Evolutionary conservation across 2,888 invertebrate genomes (phyloP), one percentile per base, ranked within the genome.

Genomic region (Cremastobaeus sp.): DNA sequence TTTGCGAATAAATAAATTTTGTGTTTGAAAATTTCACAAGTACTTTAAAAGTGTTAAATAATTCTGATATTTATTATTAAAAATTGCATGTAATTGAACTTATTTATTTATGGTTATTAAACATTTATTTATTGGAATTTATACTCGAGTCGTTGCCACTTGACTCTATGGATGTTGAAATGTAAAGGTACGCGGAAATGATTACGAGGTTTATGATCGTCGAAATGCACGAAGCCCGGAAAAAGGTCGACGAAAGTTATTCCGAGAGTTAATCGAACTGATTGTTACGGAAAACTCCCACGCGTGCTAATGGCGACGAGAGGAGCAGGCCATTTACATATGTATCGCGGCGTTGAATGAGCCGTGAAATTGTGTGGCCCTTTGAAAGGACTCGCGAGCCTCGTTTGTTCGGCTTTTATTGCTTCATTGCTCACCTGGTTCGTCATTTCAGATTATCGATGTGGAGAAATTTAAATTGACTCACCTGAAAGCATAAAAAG

Each of bases 331-430:
- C 54, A 68, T 60, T 68, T 52, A 64, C 69, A 71, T 55, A 54
- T 62, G 62, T 79, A 76, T 55, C 75, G 76, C 78, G 77, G 76
- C 72, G 73, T 73, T 69, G 75, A 77, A 81, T 79, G 77, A 76
- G 47, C 80, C 81, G 78, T 82, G 80, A 82, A 81, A 82, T 81
- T 80, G 79, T 71, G 73, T 70, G 65, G 74, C 78, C 74, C 64
- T 69, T 76, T 75, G 11, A 32, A 47, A 34, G 57, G 54, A 77
- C 39, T 15, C 48, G 8, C 48, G 48, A 52, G 34, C 18, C 52
- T 45, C 64, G 52, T 52, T 64, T 21, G 52, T 52, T 52, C 43
- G 17, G 34, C 30, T 52, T 64, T 64, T 52, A 64, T 45, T 52
- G 64, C 64, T 35, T 52, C 52, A 52, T 62, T 43, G 39, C 48